Conservation (phyloP, 2,113 vertebrate genomes). For the Amblyopsis rosae region DNA sequence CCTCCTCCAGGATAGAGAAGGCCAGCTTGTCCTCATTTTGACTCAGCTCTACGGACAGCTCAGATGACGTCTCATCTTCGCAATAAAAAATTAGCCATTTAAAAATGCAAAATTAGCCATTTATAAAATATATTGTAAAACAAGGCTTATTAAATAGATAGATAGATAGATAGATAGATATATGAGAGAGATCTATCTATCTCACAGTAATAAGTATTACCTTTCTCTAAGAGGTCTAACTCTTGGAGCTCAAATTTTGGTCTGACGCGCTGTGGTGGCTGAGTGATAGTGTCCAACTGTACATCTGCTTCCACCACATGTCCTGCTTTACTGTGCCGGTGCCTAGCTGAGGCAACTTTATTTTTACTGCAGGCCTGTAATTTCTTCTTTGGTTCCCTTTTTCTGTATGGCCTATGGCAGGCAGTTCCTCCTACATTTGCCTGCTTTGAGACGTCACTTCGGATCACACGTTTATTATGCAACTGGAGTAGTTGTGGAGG, state of each 20-base stretch:
- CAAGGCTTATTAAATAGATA: too few relatives aligned
- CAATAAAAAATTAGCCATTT: too few relatives aligned
- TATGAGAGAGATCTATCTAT: too few relatives aligned
- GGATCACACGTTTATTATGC: background rate
- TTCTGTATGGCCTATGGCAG: slow-evolving; percentile 7
- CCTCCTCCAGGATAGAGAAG: slow-evolving; percentile 44
- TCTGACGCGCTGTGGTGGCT: slow-evolving; percentile 7
- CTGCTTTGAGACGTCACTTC: background rate
- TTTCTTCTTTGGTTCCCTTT: background rate
- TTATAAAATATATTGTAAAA: too few relatives aligned
- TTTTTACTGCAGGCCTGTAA: background rate
- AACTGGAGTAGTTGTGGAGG: too few relatives aligned
- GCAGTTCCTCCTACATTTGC: background rate
- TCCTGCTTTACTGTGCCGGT: background rate
- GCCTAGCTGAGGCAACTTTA: slow-evolving; percentile 10
- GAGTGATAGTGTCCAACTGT: background rate
- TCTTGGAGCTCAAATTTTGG: slow-evolving; percentile 51
- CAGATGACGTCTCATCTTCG: slow-evolving; percentile 62
- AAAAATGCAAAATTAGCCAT: too few relatives aligned
- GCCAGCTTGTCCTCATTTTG: slow-evolving; percentile 48
- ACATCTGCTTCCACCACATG: background rate
- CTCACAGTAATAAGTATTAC: slow-evolving; percentile 31
- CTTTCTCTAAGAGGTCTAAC: slow-evolving; percentile 37
- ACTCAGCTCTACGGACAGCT: slow-evolving; percentile 73
- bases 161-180: too few relatives aligned